Conservation (phyloP, 1,140 invertebrate genomes). For the Dendrolimus kikuchii region DNA sequence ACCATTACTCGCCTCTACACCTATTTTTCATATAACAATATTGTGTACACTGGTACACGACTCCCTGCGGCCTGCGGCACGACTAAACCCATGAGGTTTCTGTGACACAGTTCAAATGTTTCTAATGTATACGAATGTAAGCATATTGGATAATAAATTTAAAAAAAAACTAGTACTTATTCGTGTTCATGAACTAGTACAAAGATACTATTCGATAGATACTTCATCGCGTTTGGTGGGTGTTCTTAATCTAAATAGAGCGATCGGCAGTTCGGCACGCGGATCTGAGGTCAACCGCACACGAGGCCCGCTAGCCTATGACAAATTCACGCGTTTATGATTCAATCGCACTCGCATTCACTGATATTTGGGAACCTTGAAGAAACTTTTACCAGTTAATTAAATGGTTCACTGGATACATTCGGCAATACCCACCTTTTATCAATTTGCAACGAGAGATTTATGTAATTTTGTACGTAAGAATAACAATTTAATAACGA, state of each 20-base stretch:
- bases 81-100: too few relatives aligned
- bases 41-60: too few relatives aligned
- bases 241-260: conserved; percentile 12
- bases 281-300: conserved; percentile 14
- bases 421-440: neutral
- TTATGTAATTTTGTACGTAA: neutral
- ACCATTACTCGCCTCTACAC: too few relatives aligned
- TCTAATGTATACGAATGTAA: too few relatives aligned
- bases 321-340: conserved; percentile 13
- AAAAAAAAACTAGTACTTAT: neutral
- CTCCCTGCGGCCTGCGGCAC: too few relatives aligned
- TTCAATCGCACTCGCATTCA: conserved; percentile 6
- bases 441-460: too few relatives aligned
- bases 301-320: conserved; percentile 3
- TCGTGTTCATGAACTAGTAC: conserved; percentile 8
- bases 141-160: too few relatives aligned
- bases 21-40: too few relatives aligned
- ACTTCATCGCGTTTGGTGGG: neutral
- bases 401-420: conserved; percentile 10
- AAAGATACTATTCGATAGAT: conserved; percentile 8
- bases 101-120: too few relatives aligned
- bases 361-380: conserved; percentile 15
- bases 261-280: conserved; percentile 10
- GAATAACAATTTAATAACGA: neutral
- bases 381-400: conserved; percentile 14